Evolutionary conservation across 2,113 vertebrate species (phyloP), one percentile per base, ranked within the genome.

Genomic region (Mungos mungo): DNA sequence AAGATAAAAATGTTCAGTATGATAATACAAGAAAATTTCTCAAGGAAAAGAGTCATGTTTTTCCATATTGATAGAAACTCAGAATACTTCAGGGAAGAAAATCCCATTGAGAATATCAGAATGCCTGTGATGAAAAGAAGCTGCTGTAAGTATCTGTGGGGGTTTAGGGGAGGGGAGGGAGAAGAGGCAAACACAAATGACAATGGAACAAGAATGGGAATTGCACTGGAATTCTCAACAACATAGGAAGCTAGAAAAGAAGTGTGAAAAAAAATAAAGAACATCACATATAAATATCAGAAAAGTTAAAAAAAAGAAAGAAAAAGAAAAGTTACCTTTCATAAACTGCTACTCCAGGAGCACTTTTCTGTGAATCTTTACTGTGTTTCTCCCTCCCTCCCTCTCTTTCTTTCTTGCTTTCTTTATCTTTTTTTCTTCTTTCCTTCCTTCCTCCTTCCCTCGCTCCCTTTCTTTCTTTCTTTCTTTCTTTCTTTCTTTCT

Each of bases 281-380:
- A 47, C 65, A 72, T 89, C 31, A 80, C 52, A 65, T 79, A 29
- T 45, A 85, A 93, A 89, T 85, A 85, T 65, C 65, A 54, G 63
- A 89, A 88, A 84, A 57, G 54, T 54, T 79, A 25, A 47, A 47
- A 47, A 47, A 47, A 38, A 38, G 38, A 47, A 47, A 47, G 11
- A 47, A 47, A 47, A 47, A 54, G 63, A 85, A 88, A 84, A 57
- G 54, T 54, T 79, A 27, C 33, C 33, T 71, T 4, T 71, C 65
- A n/a, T 29, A 92, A 88, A 84, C 27, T 52, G 1, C 27, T 79
- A n/a, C 60, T 88, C 41, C 47, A 77, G 35, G 72, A 52, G 10
- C 27, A 60, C 3, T 89, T 89, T 76, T 72, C 29, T 74, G 25
- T 52, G 31, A 31, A 16, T 47, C 14, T 76, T 76, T 76, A 41